Conservation (phyloP, 2,113 vertebrate genomes). For the Ranitomeya variabilis region DNA sequence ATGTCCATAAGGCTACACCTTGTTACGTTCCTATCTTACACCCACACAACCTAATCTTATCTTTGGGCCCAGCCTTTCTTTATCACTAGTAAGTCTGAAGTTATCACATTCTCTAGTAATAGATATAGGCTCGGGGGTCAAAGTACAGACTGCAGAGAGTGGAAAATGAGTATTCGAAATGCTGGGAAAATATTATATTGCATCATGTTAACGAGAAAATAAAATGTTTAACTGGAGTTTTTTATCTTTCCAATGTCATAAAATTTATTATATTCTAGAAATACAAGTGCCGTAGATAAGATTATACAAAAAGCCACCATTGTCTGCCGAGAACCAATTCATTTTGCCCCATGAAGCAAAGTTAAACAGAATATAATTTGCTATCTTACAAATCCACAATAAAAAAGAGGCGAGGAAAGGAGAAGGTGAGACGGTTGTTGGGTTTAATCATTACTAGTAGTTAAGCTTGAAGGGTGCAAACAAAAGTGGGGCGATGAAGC, state of each 20-base stretch:
- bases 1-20: background rate
- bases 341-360: background rate
- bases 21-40: background rate
- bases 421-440: background rate
- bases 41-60: conserved; percentile 6
- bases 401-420: background rate
- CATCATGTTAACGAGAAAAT: background rate
- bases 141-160: background rate
- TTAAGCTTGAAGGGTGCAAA: background rate
- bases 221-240: conserved; percentile 23
- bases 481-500: background rate
- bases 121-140: conserved; percentile 3
- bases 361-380: background rate
- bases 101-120: background rate
- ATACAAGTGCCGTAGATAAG: conserved; percentile 36
- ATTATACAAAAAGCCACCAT: conserved; percentile 16
- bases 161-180: background rate
- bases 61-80: background rate
- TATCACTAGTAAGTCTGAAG: background rate
- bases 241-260: conserved; percentile 23
- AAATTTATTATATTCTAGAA: conserved; percentile 8
- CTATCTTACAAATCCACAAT: background rate
- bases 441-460: conserved; percentile 18
- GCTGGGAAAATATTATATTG: conserved; percentile 8
- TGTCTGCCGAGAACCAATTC: background rate